These are phyloP conservation scores for Tuta absoluta DNA, from an alignment of 2,888 invertebrate genomes.

Conservation along the genomic window DNA sequence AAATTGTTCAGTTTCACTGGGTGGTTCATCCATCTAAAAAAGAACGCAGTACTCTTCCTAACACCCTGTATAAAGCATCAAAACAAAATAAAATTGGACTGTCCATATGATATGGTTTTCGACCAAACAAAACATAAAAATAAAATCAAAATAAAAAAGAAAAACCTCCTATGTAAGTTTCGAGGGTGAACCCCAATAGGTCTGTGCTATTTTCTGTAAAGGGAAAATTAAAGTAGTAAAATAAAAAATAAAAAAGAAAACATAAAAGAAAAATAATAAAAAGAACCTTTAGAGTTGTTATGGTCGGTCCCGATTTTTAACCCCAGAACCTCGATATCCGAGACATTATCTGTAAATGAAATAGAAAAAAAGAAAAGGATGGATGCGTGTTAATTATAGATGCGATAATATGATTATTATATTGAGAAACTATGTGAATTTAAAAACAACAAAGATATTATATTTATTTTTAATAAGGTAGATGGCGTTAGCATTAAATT, in stretches of 20 bases:
- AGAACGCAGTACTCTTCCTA: too few relatives aligned
- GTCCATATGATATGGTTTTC: background rate
- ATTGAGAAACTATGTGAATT: too few relatives aligned
- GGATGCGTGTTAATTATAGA: too few relatives aligned
- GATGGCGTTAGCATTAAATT: too few relatives aligned
- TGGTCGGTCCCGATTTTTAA: background rate
- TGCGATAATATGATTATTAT: too few relatives aligned
- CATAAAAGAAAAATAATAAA: background rate
- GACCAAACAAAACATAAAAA: background rate
- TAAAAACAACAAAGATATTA: too few relatives aligned
- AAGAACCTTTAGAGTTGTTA: background rate
- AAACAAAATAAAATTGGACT: background rate
- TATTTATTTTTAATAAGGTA: too few relatives aligned
- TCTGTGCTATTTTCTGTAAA: constrained; percentile 9
- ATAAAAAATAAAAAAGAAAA: background rate
- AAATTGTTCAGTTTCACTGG: too few relatives aligned
- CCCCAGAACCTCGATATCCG: background rate
- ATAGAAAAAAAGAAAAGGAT: background rate
- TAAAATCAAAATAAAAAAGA: background rate
- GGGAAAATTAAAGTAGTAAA: background rate
- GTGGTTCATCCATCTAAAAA: too few relatives aligned
- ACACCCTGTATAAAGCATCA: background rate
- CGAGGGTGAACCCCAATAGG: background rate
- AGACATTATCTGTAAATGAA: background rate
- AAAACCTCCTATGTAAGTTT: background rate